Percentiles rank a stretch among this genome's conserved stretches.
Evolutionary conservation across 2,888 invertebrate species (phyloP).

Genomic region (Calliopum simillimum): DNA sequence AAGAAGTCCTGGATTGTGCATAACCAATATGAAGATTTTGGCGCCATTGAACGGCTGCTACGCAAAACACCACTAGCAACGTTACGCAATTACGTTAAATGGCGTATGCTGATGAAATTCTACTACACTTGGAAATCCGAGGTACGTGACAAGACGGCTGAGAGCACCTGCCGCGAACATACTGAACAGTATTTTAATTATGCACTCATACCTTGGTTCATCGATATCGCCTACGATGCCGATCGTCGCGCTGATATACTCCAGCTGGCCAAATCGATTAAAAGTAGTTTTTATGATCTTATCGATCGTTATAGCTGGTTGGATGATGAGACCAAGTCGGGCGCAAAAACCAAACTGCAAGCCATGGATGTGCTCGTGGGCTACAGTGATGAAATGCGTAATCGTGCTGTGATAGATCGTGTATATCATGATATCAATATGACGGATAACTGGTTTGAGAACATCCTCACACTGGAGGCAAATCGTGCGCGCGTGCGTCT

Average conservation of each 20-base stretch:
- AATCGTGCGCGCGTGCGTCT: constrained; percentile 51
- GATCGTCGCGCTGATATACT: constrained; percentile 57
- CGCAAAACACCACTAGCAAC: constrained; percentile 43
- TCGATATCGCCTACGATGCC: constrained; percentile 55
- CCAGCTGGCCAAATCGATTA: constrained; percentile 52
- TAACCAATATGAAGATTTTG: constrained; percentile 51
- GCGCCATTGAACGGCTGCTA: constrained; percentile 51
- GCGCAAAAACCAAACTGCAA: constrained; percentile 56
- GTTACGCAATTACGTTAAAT: constrained; percentile 53
- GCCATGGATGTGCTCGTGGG: constrained; percentile 61
- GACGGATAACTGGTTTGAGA: constrained; percentile 52
- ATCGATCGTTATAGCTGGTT: constrained; percentile 58
- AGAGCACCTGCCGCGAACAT: constrained; percentile 54
- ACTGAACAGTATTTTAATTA: constrained; percentile 56
- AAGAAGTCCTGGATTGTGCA: constrained; percentile 52
- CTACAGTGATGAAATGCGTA: constrained; percentile 58
- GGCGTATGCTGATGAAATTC: constrained; percentile 56
- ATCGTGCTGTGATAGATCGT: constrained; percentile 50
- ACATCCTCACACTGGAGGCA: constrained; percentile 53
- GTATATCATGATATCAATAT: constrained; percentile 53
- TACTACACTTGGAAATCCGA: constrained; percentile 55
- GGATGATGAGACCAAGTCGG: constrained; percentile 59
- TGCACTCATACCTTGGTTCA: constrained; percentile 62
- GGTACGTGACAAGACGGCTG: constrained; percentile 42
- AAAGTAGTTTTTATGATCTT: constrained; percentile 56